Evolutionary conservation across 2,888 invertebrate species (phyloP).

Genomic region (Bursaphelenchus okinawaensis): DNA sequence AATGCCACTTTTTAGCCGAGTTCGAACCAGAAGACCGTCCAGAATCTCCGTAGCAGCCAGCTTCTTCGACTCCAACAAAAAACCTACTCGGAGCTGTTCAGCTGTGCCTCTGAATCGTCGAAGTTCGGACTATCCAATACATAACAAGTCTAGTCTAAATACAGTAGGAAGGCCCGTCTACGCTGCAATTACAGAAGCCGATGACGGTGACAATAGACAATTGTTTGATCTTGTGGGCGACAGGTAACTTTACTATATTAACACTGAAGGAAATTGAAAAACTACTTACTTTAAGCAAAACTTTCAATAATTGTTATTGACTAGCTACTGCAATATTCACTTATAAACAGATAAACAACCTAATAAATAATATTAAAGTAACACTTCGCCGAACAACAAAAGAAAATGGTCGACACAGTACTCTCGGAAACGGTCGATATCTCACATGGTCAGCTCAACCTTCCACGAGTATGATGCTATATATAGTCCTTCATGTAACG

Average conservation of each 20-base stretch:
- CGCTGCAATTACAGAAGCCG: no score
- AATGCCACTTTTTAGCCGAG: constrained; percentile 25
- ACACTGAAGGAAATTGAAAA: no score
- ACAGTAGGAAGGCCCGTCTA: no score
- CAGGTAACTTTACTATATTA: no score
- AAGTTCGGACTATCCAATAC: background rate
- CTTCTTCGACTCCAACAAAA: constrained; percentile 17
- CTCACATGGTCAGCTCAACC: background rate
- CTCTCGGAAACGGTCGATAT: background rate
- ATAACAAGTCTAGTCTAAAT: no score
- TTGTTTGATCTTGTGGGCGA: no score
- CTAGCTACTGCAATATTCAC: no score
- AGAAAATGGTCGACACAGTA: background rate
- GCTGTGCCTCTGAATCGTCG: constrained; percentile 7
- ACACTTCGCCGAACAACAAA: background rate
- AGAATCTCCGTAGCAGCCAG: constrained; percentile 25
- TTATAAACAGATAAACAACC: no score
- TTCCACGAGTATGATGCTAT: background rate
- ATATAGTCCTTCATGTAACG: background rate
- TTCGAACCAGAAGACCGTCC: constrained; percentile 18
- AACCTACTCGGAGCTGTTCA: constrained; percentile 12
- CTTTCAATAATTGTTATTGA: no score
- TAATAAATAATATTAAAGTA: no score
- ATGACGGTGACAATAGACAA: no score
- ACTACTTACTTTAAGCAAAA: no score